Conservation (phyloP, 2,888 invertebrate genomes). For the Sepioteuthis lessoniana region DNA sequence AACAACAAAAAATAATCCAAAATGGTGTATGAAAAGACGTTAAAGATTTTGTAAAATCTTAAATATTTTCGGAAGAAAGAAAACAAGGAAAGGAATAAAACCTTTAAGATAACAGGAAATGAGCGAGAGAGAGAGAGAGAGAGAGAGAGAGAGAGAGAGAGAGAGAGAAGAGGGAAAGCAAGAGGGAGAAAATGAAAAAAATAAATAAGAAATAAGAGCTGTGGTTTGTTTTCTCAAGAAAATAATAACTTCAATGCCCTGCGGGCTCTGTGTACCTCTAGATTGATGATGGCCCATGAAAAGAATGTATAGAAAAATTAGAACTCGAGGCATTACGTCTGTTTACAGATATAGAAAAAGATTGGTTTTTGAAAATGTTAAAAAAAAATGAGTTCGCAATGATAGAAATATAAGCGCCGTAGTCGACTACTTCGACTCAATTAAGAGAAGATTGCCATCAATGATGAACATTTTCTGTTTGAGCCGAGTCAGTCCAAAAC, state of each 20-base stretch:
- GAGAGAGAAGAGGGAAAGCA: not conserved
- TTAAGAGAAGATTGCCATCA: not conserved
- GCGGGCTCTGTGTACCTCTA: not conserved
- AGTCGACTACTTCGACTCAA: slow-evolving; percentile 23
- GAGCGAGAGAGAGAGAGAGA: not conserved
- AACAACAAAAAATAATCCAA: not conserved
- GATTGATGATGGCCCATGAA: not conserved
- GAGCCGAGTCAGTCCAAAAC: slow-evolving; percentile 33
- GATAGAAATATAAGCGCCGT: slow-evolving; percentile 33
- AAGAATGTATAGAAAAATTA: slow-evolving; percentile 15
- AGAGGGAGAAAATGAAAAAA: not conserved
- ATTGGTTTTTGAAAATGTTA: slow-evolving; percentile 33
- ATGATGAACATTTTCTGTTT: not conserved
- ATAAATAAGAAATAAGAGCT: too few species aligned
- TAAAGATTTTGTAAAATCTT: not conserved
- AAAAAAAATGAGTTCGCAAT: not conserved
- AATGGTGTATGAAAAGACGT: not conserved
- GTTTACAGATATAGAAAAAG: slow-evolving; percentile 33
- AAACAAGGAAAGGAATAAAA: not conserved
- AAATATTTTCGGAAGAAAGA: not conserved
- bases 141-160: not conserved
- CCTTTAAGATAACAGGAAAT: too few species aligned
- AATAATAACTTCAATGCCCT: not conserved
- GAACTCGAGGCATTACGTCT: not conserved
- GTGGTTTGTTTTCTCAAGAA: slow-evolving; percentile 12